phyloP scores from a whole-genome alignment of 2,113 vertebrate species.

The Rostratula benghalensis region DNA sequence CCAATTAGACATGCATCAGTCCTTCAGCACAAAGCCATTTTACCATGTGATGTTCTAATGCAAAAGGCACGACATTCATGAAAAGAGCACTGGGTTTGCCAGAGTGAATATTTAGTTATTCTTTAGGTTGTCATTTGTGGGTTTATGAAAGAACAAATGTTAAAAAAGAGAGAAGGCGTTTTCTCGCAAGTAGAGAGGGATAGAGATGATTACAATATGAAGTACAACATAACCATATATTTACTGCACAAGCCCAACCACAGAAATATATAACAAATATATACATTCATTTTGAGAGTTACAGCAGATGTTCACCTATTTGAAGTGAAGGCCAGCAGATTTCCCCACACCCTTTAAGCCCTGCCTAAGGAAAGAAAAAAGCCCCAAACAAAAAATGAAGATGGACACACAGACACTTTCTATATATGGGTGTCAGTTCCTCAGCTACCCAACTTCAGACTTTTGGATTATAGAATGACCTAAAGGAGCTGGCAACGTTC shows the following conservation, averaged over 20 bases:
- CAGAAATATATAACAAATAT: neutral
- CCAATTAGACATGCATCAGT: slow-evolving; percentile 33
- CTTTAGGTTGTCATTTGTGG: slow-evolving; percentile 76
- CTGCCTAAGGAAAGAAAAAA: neutral
- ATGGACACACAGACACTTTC: neutral
- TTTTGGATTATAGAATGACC: neutral
- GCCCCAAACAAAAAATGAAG: neutral
- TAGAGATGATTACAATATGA: slow-evolving; percentile 58
- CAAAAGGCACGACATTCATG: slow-evolving; percentile 49
- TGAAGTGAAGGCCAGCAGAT: neutral
- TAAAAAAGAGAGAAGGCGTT: slow-evolving; percentile 34
- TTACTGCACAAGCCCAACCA: neutral
- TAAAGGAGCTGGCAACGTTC: neutral
- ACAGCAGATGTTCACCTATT: slow-evolving; percentile 47
- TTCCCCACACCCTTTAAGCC: neutral
- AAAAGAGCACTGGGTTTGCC: slow-evolving; percentile 25
- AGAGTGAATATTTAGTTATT: slow-evolving; percentile 65
- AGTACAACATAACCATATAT: slow-evolving; percentile 64
- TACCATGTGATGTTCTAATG: slow-evolving; percentile 42
- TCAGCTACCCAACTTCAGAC: neutral
- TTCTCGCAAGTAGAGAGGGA: slow-evolving; percentile 44
- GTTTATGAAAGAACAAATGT: slow-evolving; percentile 62
- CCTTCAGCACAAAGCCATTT: slow-evolving; percentile 42
- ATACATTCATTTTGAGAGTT: slow-evolving; percentile 24
- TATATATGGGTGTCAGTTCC: neutral